Base-by-base conservation (phyloP, 2,888 invertebrate genomes). In the Habrosyne pyritoides region DNA sequence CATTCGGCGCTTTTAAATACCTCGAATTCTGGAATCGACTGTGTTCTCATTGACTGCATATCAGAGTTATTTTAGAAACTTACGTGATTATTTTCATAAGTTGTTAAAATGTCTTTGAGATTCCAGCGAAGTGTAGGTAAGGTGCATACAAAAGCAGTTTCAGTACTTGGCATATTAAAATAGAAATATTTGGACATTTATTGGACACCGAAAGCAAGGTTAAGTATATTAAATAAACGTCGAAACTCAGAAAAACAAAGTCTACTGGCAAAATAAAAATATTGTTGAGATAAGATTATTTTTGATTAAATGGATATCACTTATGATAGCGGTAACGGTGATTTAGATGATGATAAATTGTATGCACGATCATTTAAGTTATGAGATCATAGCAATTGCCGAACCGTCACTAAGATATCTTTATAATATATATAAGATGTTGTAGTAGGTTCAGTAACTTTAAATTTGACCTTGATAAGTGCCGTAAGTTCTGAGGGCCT, bases 31-130 rank as follows among this genome's bases (percentile, higher is more conserved):
- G 52, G 21, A 48, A 42, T 55, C n/a, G 30, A 24, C 48, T 49
- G 24, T 48, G 47, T 48, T 28, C 47, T 52, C 52, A 53, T 49
- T 55, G 48, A 49, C 55, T 42, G 48, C 48, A 53, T 21, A 49
- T 21, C 21, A n/a, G 47, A 48, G 14, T 36, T 56, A 49, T 52
- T 55, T 49, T 28, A 42, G 53, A 53, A 42, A 26, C 12, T 42
- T 48, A 36, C 48, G 47, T 33, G 47, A 48, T 33, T 36, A 46
- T 47, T 47, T 55, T 52, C 12, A 48, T 52, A 49, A 36, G n/a
- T n/a, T 14, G 47, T 36, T 36, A 52, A 55, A 52, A 26, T 33
- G 33, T 10, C 36, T 4, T 14, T 42, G 8, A 18, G 8, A 42
- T 42, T 14, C 18, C 2, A 42, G 18, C 8, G 14, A 12, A 36